phyloP scores from a whole-genome alignment of 2,888 invertebrate species.

The Thyatira batis region DNA sequence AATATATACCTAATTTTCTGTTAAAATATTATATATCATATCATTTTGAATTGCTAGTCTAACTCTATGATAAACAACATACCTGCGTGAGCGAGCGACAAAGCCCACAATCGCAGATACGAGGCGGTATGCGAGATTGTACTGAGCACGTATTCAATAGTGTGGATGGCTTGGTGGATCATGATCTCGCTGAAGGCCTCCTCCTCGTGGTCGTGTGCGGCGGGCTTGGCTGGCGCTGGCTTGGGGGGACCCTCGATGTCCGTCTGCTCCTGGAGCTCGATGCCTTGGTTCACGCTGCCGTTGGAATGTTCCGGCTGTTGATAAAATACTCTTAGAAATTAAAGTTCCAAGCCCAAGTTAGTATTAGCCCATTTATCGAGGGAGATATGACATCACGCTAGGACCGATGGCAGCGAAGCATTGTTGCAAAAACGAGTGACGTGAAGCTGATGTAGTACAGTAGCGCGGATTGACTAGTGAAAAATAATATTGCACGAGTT shows the following conservation, averaged over 20 bases:
- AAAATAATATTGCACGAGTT: too few species aligned
- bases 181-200: slow-evolving; percentile 93
- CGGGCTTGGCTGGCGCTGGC: slow-evolving; percentile 22
- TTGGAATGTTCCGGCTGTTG: slow-evolving; percentile 73
- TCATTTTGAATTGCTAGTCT: too few species aligned
- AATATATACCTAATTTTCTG: too few species aligned
- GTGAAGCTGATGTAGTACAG: too few species aligned
- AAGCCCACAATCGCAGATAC: slow-evolving; percentile 97
- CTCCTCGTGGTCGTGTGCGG: slow-evolving; percentile 68
- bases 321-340: not conserved
- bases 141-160: slow-evolving; percentile 97
- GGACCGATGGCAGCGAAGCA: too few species aligned
- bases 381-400: too few species aligned
- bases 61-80: slow-evolving; percentile 71
- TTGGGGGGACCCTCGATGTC: slow-evolving; percentile 53
- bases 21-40: too few species aligned
- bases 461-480: too few species aligned
- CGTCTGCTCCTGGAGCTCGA: slow-evolving; percentile 83
- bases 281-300: slow-evolving; percentile 86
- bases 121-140: slow-evolving; percentile 98
- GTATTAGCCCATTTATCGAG: too few species aligned
- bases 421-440: too few species aligned
- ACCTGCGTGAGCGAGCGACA: slow-evolving; percentile 97
- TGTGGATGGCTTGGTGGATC: slow-evolving; percentile 97
- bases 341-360: not conserved